phyloP scores from a whole-genome alignment of 2,888 invertebrate species.

The Drosophila borealis region DNA sequence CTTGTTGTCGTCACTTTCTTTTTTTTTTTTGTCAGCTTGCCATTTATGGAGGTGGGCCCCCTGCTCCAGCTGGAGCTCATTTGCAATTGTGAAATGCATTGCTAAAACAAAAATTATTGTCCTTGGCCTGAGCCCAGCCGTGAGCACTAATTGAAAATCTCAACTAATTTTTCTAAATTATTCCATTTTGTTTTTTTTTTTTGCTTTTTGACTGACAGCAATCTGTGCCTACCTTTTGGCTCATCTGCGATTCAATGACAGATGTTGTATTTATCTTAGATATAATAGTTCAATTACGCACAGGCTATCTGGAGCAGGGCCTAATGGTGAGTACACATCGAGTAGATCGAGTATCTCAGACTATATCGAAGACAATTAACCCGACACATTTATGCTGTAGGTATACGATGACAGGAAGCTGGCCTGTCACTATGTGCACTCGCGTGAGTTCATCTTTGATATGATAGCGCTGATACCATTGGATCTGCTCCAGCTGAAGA shows the following conservation, averaged over 20 bases:
- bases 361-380: no score
- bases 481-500: slow-evolving; percentile 93
- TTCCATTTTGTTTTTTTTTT: background rate
- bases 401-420: slow-evolving; percentile 96
- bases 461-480: slow-evolving; percentile 92
- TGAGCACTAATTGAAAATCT: slow-evolving; percentile 38
- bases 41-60: slow-evolving; percentile 32
- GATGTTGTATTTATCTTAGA: slow-evolving; percentile 95
- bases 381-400: slow-evolving; percentile 74
- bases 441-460: slow-evolving; percentile 94
- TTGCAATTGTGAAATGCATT: slow-evolving; percentile 55
- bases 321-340: slow-evolving; percentile 88
- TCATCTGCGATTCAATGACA: slow-evolving; percentile 92
- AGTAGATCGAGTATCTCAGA: no score
- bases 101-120: slow-evolving; percentile 52
- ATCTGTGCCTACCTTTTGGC: slow-evolving; percentile 91
- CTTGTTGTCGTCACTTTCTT: slow-evolving; percentile 8
- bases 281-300: slow-evolving; percentile 95
- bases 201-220: slow-evolving; percentile 85
- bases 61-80: slow-evolving; percentile 16
- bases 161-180: slow-evolving; percentile 31
- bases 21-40: slow-evolving; percentile 32
- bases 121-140: slow-evolving; percentile 61
- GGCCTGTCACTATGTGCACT: slow-evolving; percentile 94
- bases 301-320: slow-evolving; percentile 97